Evolutionary conservation across 2,797 vertebrate genomes (phyloP).

Genomic region (Darevskia mixta): DNA sequence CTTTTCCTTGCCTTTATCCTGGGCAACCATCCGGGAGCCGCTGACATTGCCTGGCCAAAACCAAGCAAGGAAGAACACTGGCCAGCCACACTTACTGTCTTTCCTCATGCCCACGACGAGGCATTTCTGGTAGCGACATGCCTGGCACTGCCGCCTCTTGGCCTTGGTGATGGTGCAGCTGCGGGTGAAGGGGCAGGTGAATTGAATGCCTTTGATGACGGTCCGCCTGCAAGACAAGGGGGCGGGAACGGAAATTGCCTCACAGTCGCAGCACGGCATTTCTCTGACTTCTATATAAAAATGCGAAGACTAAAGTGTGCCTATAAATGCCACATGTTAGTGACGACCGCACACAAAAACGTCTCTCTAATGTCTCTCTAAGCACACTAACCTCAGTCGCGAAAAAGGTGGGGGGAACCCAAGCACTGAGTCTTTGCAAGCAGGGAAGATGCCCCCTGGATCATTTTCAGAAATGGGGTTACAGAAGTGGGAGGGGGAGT

Average conservation of each 20-base stretch:
- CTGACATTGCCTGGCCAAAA: too few relatives aligned
- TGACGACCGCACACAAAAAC: too few relatives aligned
- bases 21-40: too few relatives aligned
- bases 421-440: neutral
- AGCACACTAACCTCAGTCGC: too few relatives aligned
- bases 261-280: neutral
- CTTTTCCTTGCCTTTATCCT: too few relatives aligned
- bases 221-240: constrained; percentile 68
- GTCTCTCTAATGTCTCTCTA: too few relatives aligned
- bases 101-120: constrained; percentile 75
- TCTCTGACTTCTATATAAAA: too few relatives aligned
- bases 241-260: neutral
- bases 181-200: constrained; percentile 69
- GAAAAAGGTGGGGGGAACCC: too few relatives aligned
- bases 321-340: too few relatives aligned
- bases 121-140: constrained; percentile 78
- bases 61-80: neutral
- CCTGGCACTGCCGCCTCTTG: constrained; percentile 79
- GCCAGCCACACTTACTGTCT: constrained; percentile 73
- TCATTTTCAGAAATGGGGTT: neutral
- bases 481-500: too few relatives aligned
- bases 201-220: constrained; percentile 56
- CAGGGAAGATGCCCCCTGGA: neutral
- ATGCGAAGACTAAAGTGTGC: too few relatives aligned
- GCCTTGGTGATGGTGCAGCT: constrained; percentile 73